Base-by-base conservation (phyloP, 2,888 invertebrate genomes). In the Diarsia brunnea region DNA sequence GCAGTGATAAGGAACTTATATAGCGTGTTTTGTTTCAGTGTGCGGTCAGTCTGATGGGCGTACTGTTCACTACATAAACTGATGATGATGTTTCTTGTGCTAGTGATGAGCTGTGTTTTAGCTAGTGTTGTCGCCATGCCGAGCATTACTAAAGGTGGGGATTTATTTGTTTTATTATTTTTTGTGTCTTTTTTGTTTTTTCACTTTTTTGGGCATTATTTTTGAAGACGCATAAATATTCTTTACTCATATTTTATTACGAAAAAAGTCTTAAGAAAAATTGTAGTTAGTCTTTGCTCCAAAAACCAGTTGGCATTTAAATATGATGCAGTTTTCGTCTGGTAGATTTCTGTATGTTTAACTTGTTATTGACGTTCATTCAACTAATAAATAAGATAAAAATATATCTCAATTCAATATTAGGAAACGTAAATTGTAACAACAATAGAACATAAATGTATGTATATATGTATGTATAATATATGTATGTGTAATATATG, bases 41-140 rank as follows among this genome's bases (percentile, higher is more conserved):
- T 14, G 24, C 31, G 16, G 11, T 24, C 27, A 19, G n/a, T 11
- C 69, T 24, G 47, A 76, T 75, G 71, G 63, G 55, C 19, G 79
- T 72, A 27, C 60, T 63, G 47, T 31, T 49, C 51, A 45, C 61
- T 69, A 55, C 60, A 61, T 71, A 81, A 61, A 66, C 19, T 55
- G 31, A 24, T 49, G 49, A 84, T 65, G 65, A 65, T 80, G 65
- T 24, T 75, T 38, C 27, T 16, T 67, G 53, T 65, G 49, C 51
- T 78, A n/a, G 64, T 81, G 24, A 45, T 88, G 43, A 66, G 70
- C 11, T 84, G 79, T 53, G 71, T 64, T 5, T 78, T 65, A 69
- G 78, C 74, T 51, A 72, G 81, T 78, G 78, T 73, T 51, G 63
- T 73, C n/a, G 78, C 88, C n/a, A 86, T 87, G 88, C 88, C 88